phyloP scores from a whole-genome alignment of 2,113 vertebrate species.

The Nasalis larvatus region DNA sequence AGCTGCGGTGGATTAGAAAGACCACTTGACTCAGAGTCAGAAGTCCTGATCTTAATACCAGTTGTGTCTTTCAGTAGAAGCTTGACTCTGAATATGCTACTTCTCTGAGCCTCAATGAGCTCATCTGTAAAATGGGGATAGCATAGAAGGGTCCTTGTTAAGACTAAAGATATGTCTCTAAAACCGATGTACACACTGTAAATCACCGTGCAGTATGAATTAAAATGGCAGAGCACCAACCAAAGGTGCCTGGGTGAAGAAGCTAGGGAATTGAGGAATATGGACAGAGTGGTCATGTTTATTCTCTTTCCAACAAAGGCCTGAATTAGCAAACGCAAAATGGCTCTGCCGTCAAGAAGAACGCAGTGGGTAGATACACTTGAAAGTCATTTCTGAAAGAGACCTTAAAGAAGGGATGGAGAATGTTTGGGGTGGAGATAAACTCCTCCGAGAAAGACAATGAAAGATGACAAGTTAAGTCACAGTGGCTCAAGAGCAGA shows the following conservation, averaged over 20 bases:
- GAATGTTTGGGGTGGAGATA: neutral
- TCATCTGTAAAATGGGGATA: neutral
- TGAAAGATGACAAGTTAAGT: conserved; percentile 60
- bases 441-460: conserved; percentile 9
- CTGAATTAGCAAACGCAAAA: neutral
- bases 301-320: neutral
- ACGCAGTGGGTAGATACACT: neutral
- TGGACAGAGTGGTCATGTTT: neutral
- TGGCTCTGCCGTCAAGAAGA: neutral
- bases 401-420: conserved; percentile 45
- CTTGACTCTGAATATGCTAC: neutral
- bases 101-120: neutral
- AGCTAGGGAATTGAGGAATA: neutral
- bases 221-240: neutral
- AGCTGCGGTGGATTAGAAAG: neutral
- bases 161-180: neutral
- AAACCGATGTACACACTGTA: neutral
- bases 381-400: conserved; percentile 53
- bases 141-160: neutral
- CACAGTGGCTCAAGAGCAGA: conserved; percentile 23
- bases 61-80: neutral
- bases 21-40: neutral
- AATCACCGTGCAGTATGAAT: neutral
- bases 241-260: neutral
- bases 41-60: neutral